phyloP scores from a whole-genome alignment of 2,113 vertebrate genomes.

The Macheiramphus alcinus region DNA sequence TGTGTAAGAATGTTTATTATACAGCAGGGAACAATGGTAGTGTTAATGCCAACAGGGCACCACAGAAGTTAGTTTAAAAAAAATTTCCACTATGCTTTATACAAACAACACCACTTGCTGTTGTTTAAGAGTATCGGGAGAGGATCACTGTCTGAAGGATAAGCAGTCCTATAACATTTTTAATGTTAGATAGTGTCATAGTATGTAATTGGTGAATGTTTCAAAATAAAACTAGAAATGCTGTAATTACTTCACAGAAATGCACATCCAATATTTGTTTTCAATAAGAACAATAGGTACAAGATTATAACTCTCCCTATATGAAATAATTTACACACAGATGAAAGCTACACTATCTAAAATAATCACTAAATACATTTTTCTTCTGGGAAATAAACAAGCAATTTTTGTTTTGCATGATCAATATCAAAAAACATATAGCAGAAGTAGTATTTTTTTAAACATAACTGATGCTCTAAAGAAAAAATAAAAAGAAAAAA shows the following conservation, averaged over 20 bases:
- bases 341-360: conserved; percentile 83
- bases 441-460: conserved; percentile 67
- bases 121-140: conserved; percentile 70
- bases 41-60: conserved; percentile 80
- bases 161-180: conserved; percentile 66
- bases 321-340: conserved; percentile 90
- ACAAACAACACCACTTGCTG: conserved; percentile 85
- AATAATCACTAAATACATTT: conserved; percentile 92
- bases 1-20: conserved; percentile 84
- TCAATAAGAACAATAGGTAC: conserved; percentile 79
- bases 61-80: conserved; percentile 84
- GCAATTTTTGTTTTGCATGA: conserved; percentile 78
- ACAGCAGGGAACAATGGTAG: conserved; percentile 83
- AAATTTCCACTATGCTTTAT: conserved; percentile 86
- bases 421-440: conserved; percentile 79
- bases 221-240: conserved; percentile 86
- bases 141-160: conserved; percentile 61
- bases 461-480: conserved; percentile 71
- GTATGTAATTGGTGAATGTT: conserved; percentile 79
- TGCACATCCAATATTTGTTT: conserved; percentile 80
- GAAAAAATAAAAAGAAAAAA: background rate
- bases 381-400: conserved; percentile 82
- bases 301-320: conserved; percentile 79
- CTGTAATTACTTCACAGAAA: conserved; percentile 80
- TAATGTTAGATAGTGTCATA: conserved; percentile 78